These are phyloP conservation scores for Terrapene triunguis DNA, from an alignment of 2,113 vertebrate genomes.

Conservation along the genomic window DNA sequence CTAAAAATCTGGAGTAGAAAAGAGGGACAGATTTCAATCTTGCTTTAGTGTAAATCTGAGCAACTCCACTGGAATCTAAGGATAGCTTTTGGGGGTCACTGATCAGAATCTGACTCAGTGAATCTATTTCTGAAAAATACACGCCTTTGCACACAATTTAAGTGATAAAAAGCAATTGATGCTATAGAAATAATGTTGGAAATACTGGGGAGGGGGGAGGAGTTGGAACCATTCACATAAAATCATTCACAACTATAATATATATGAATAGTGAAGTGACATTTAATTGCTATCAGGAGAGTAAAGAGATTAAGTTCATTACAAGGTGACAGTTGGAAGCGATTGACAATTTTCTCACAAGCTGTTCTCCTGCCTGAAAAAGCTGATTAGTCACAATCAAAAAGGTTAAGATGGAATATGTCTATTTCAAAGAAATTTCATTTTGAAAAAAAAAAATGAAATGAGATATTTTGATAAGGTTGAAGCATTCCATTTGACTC, in stretches of 20 bases:
- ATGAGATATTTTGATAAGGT: not conserved
- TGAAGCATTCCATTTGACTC: not conserved
- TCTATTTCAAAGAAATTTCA: not conserved
- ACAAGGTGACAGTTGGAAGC: not conserved
- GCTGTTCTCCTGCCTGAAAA: not conserved
- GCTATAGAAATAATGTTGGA: not conserved
- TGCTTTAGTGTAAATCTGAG: not conserved
- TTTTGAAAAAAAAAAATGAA: not conserved
- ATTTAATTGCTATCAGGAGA: not conserved
- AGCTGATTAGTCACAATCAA: not conserved
- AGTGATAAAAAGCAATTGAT: not conserved
- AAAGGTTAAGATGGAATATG: not conserved
- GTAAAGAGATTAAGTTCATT: not conserved
- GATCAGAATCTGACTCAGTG: not conserved
- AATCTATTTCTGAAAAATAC: not conserved
- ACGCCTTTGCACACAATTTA: fast-evolving
- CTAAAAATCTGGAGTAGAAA: not conserved
- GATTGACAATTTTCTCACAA: not conserved
- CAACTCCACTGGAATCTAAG: not conserved
- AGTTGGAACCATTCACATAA: not conserved
- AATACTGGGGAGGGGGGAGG: not conserved
- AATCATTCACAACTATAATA: not conserved
- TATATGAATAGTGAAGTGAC: not conserved
- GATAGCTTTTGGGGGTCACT: not conserved
- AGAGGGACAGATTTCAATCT: not conserved